Evolutionary conservation across 2,888 invertebrate genomes (phyloP), one percentile per base, ranked within the genome.

Genomic region (Chymomyza amoena): DNA sequence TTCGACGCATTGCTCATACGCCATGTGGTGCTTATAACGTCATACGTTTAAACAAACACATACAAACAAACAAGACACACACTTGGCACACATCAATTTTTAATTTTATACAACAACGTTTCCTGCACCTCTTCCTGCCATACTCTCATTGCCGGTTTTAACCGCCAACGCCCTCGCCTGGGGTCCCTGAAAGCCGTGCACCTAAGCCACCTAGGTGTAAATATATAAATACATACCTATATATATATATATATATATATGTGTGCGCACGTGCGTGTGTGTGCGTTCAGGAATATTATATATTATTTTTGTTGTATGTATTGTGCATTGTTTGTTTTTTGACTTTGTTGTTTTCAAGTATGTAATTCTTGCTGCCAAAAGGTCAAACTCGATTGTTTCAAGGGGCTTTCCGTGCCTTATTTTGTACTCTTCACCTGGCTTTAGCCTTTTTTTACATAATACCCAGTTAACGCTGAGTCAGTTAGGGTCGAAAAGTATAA

Each of bases 341-440:
- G 66, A 39, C n/a, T 32, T 52, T 56, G 15, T 10, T n/a, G 59
- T 57, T 50, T 39, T 16, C 57, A 64, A 69, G 68, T 45, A 59
- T 59, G 20, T 59, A 25, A 59, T 61, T 61, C 78, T 65, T 66
- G 54, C 66, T 61, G 70, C 61, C 70, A 70, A 79, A 77, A 83
- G 79, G 75, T 81, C 75, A 77, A 81, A 77, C 60, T 70, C 71
- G 69, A 60, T 79, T 78, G 78, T 80, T 84, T 82, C 87, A 74
- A 75, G 78, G 78, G 76, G 80, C 76, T 78, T 77, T 76, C 75
- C 64, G 28, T 56, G 79, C 75, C 87, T 84, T 69, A 73, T 77
- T 80, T 74, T 69, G 77, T 72, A 70, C 62, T 68, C 61, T 63
- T 59, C 45, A 16, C 54, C 54, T 18, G 54, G 16, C 54, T 54